Evolutionary conservation across 2,113 vertebrate species (phyloP), one percentile per base, ranked within the genome.

Genomic region (Salvelinus sp.): DNA sequence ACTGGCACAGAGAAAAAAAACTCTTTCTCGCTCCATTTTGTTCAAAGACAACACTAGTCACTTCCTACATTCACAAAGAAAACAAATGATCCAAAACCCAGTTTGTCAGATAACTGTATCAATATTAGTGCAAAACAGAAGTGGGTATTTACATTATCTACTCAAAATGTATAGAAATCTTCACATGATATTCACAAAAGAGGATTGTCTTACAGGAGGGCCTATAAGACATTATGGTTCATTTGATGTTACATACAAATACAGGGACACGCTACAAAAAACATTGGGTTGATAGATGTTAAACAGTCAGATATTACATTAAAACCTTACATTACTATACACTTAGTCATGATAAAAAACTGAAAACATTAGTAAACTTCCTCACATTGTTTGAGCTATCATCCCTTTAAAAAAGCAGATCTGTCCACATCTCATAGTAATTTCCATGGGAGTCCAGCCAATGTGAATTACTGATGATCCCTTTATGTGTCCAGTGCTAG

Each of bases 51-150:
- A 54, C 50, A 54, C 14, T 18, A 16, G 1, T 54, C 50, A 54
- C 50, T 38, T 23, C 30, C 66, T 25, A 74, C 62, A 73, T 25
- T 63, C n/a, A 78, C 27, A 69, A 78, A 47, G 23, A 30, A 70
- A 79, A 70, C 72, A 2, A 6, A 67, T 68, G 9, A 25, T 60
- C 6, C 18, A 33, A 20, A 76, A 38, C 2, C 58, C 70, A 78
- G 25, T 66, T 66, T 30, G 13, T 66, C 20, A 72, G 14, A 23
- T 73, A 4, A 73, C 44, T 12, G 0, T 23, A 54, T 54, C 63
- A 76, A 57, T 22, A 81, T 83, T 69, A 79, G 86, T 89, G 86
- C 82, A 90, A 89, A 82, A 62, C n/a, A 64, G 7, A 38, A 64
- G 23, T 38, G 9, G 33, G 38, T 47, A 48, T 69, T 23, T 23